Conservation (phyloP, 2,888 invertebrate genomes). For the Cantharis nigra region DNA sequence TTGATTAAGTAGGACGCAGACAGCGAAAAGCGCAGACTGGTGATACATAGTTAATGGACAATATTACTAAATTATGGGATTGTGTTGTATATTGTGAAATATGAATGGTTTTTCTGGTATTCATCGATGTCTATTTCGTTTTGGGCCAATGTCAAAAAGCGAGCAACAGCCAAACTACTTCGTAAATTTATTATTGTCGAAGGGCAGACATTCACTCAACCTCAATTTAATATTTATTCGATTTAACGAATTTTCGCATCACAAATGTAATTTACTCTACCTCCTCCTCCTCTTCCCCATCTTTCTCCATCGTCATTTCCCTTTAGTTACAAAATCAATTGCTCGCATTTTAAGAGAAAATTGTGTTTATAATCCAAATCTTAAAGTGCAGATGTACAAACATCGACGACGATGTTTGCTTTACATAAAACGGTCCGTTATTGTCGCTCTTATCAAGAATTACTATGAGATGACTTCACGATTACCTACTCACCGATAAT, state of each 20-base stretch:
- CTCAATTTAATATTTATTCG: neutral
- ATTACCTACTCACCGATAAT: neutral
- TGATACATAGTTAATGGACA: conserved; percentile 32
- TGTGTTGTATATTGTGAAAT: conserved; percentile 28
- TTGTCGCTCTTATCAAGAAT: neutral
- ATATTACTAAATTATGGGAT: conserved; percentile 29
- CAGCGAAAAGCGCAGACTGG: conserved; percentile 27
- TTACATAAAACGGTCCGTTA: neutral
- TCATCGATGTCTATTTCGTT: conserved; percentile 7
- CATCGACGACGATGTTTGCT: neutral
- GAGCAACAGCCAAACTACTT: neutral
- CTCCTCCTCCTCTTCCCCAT: neutral
- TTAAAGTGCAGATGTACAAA: neutral
- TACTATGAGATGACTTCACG: neutral
- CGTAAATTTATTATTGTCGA: neutral
- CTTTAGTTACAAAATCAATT: neutral
- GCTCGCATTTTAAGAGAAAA: neutral
- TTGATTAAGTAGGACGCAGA: conserved; percentile 25
- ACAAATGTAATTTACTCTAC: neutral
- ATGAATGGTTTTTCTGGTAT: conserved; percentile 26
- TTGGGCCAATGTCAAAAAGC: neutral
- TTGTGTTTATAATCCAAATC: neutral
- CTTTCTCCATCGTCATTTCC: neutral
- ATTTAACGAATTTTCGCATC: neutral
- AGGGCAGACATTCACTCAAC: neutral